A percentile compares a stretch with the other conserved stretches of the same genome.
These are phyloP conservation scores for Ciconia nigra DNA, from an alignment of 2,797 vertebrate genomes.

Conservation along the genomic window DNA sequence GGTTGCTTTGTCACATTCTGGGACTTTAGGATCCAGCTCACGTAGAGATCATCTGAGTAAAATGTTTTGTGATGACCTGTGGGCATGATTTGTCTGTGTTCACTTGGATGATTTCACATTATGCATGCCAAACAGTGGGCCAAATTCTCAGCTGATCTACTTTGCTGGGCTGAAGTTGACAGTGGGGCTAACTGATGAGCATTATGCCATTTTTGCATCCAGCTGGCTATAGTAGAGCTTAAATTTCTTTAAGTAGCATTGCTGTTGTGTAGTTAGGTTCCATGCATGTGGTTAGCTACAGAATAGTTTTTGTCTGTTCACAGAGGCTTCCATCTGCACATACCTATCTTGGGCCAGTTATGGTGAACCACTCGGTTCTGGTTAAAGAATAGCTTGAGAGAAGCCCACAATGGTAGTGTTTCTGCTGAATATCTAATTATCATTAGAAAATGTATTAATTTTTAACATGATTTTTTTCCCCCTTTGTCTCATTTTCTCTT, in stretches of 20 bases:
- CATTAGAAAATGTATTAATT: not conserved
- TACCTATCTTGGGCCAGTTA: not conserved
- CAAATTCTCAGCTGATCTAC: not conserved
- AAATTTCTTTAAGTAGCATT: not conserved
- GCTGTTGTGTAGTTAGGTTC: not conserved
- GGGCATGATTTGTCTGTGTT: not conserved
- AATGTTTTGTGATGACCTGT: not conserved
- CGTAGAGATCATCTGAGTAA: not conserved
- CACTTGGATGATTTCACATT: not conserved
- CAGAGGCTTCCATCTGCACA: not conserved
- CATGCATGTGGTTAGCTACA: accelerated
- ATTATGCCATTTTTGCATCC: not conserved
- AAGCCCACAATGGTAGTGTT: not conserved
- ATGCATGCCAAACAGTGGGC: not conserved
- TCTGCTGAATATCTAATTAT: not conserved
- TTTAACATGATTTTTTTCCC: not conserved
- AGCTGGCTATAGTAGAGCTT: not conserved
- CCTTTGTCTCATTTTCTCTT: not conserved
- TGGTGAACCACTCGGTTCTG: not conserved
- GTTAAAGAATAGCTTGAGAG: not conserved
- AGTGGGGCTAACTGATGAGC: not conserved
- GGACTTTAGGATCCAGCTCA: not conserved
- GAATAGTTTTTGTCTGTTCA: not conserved
- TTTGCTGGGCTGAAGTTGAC: not conserved
- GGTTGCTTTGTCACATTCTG: not conserved